Conservation (phyloP, 2,888 invertebrate genomes). For the Trimorus sp. region DNA sequence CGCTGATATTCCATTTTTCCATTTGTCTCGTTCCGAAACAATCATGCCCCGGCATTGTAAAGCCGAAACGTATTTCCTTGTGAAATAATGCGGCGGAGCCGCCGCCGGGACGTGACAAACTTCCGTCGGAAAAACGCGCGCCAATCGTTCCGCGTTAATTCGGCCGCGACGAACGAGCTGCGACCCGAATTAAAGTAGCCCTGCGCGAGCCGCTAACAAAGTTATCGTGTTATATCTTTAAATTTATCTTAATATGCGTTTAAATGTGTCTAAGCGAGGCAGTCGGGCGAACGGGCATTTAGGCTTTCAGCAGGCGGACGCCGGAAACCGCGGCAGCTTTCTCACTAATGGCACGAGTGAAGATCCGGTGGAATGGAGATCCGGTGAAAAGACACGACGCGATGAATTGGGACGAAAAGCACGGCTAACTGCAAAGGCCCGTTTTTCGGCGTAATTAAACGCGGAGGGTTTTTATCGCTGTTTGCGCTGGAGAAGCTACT, state of each 20-base stretch:
- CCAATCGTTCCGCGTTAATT: constrained; percentile 14
- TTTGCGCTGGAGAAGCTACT: too few species aligned
- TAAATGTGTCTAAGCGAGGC: constrained; percentile 14
- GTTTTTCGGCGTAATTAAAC: too few species aligned
- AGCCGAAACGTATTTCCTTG: constrained; percentile 16
- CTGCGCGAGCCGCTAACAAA: constrained; percentile 1
- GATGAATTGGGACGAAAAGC: too few species aligned
- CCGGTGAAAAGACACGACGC: too few species aligned
- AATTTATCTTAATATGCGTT: constrained; percentile 41
- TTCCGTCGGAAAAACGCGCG: not conserved
- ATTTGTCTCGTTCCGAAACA: constrained; percentile 19
- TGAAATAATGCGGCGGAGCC: constrained; percentile 19
- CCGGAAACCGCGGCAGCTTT: constrained; percentile 21
- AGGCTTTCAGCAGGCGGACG: constrained; percentile 18
- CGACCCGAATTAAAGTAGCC: constrained; percentile 1
- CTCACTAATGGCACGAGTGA: constrained; percentile 18
- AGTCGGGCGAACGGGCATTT: constrained; percentile 24
- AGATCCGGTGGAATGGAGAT: not conserved
- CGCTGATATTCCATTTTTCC: constrained; percentile 21
- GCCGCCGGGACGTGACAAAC: not conserved
- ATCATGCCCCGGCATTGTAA: constrained; percentile 30
- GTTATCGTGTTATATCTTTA: constrained; percentile 24
- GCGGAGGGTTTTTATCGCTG: too few species aligned
- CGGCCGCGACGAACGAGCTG: not conserved
- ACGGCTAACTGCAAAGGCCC: too few species aligned